phyloP scores from a whole-genome alignment of 2,888 invertebrate species.

The Aethes cnicana region DNA sequence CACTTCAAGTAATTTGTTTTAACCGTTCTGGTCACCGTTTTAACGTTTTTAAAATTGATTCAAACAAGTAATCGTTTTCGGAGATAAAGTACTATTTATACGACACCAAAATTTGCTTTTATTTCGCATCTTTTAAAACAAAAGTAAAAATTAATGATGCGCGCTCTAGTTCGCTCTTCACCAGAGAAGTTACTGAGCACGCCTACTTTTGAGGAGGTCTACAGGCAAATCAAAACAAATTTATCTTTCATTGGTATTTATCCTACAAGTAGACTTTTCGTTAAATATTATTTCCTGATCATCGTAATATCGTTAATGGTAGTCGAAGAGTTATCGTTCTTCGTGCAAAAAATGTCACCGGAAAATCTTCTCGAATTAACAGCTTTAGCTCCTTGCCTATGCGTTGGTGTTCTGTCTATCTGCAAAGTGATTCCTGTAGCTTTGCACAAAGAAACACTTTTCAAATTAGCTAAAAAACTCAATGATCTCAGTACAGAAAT shows the following conservation, averaged over 20 bases:
- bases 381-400: slow-evolving; percentile 9
- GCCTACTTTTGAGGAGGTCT: slow-evolving; percentile 13
- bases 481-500: slow-evolving; percentile 34
- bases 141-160: too few relatives aligned
- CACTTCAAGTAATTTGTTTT: too few relatives aligned
- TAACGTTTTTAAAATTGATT: too few relatives aligned
- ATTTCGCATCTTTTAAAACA: too few relatives aligned
- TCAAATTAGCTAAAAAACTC: slow-evolving; percentile 40
- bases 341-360: slow-evolving; percentile 14
- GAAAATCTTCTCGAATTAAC: slow-evolving; percentile 25
- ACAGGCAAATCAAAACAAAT: slow-evolving; percentile 7
- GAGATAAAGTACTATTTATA: too few relatives aligned
- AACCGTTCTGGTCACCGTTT: too few relatives aligned
- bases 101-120: too few relatives aligned
- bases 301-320: not conserved
- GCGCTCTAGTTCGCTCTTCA: too few relatives aligned
- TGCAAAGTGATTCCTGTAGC: slow-evolving; percentile 19
- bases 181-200: not conserved
- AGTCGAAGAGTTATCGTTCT: slow-evolving; percentile 8
- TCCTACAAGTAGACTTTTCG: not conserved
- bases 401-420: slow-evolving; percentile 13
- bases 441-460: slow-evolving; percentile 48
- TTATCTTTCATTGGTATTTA: slow-evolving; percentile 5
- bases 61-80: too few relatives aligned
- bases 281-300: slow-evolving; percentile 1